Conservation (phyloP, 2,797 vertebrate genomes). For the Denticeps clupeoides region DNA sequence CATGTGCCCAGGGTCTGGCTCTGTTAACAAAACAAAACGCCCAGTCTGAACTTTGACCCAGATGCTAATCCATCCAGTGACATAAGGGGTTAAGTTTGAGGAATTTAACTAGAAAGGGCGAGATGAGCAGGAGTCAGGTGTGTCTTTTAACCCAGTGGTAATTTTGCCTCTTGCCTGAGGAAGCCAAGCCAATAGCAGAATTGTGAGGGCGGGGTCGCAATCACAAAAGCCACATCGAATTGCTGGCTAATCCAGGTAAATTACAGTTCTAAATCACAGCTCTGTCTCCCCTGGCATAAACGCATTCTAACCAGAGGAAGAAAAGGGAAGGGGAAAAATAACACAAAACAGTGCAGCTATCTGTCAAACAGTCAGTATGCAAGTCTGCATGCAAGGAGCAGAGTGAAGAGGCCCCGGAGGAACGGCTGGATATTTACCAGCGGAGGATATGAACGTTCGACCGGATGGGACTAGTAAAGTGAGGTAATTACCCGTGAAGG, state of each 20-base stretch:
- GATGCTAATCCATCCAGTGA: constrained; percentile 7
- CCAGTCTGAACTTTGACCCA: constrained; percentile 4
- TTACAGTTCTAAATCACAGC: constrained; percentile 7
- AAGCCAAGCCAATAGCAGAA: background rate
- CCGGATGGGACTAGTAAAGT: constrained; percentile 34
- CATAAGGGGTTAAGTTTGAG: constrained; percentile 1
- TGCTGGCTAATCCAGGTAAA: background rate
- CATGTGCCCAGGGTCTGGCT: constrained; percentile 2
- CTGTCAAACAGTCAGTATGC: no score
- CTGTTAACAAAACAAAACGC: no score
- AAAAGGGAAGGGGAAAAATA: no score
- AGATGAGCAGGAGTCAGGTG: constrained; percentile 7
- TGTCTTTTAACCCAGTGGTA: constrained; percentile 9
- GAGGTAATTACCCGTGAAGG: constrained; percentile 14
- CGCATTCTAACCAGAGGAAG: background rate
- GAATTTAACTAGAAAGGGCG: constrained; percentile 6
- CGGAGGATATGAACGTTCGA: constrained; percentile 52
- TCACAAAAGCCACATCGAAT: background rate
- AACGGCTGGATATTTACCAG: constrained; percentile 9
- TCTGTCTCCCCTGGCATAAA: constrained; percentile 5
- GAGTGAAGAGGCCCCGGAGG: constrained; percentile 1
- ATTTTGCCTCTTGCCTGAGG: constrained; percentile 1
- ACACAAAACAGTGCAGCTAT: no score
- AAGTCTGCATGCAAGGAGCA: background rate
- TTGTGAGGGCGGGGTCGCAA: background rate